Conservation (phyloP, 2,113 vertebrate genomes). For the Leucopsar rothschildi region DNA sequence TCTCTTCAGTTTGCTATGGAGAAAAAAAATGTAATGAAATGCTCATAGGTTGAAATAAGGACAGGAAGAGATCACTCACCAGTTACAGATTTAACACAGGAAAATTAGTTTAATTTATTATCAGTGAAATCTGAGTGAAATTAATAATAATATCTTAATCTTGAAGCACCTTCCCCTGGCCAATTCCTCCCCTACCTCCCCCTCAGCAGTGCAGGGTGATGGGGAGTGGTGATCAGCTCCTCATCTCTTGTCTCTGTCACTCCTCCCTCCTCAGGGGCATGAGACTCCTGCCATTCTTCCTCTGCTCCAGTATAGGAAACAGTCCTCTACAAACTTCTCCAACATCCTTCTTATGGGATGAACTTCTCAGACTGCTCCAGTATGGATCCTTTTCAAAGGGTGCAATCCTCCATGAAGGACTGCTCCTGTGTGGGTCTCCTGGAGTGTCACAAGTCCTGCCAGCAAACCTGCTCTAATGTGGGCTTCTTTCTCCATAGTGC, state of each 20-base stretch:
- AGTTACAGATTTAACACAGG: rapidly evolving
- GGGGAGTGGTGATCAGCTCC: neutral
- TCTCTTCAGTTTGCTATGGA: neutral
- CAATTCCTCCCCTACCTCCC: neutral
- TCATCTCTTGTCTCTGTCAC: neutral
- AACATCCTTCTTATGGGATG: neutral
- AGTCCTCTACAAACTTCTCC: neutral
- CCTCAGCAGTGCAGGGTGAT: neutral
- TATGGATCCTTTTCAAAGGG: neutral
- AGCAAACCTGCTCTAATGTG: rapidly evolving
- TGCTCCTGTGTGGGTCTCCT: neutral
- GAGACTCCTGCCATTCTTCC: neutral
- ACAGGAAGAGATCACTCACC: neutral
- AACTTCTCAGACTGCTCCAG: neutral
- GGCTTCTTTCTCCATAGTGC: neutral
- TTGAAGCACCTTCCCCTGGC: neutral
- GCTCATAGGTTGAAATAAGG: neutral
- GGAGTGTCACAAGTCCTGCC: neutral
- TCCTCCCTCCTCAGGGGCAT: neutral
- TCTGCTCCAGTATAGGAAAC: neutral
- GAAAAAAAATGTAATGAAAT: neutral
- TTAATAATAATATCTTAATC: neutral
- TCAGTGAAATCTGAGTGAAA: neutral
- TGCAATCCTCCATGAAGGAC: neutral
- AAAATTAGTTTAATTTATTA: neutral